Evolutionary conservation across 1,140 invertebrate genomes (phyloP), one percentile per base, ranked within the genome.

Genomic region (Orchestia grillus): DNA sequence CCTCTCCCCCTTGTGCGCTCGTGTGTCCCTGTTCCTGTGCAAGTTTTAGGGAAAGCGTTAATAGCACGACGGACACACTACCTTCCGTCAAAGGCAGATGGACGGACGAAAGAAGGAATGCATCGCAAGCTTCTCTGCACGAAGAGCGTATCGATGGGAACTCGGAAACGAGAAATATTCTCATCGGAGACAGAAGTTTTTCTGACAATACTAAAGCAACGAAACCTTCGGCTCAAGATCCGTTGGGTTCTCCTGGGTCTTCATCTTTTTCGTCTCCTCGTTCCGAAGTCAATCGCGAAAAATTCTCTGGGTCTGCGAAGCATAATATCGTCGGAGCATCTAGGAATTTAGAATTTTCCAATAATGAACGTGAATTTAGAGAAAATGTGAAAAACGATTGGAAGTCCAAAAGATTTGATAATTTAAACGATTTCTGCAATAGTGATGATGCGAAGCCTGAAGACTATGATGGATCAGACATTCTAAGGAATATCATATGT

Each of bases 401-500:
- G 43, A 94, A 94, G 36, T 45, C 92, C 11, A 94, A 94, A 94
- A 6, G 44, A 40, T 45, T 47, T 44, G 4, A 47, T 47, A 94
- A 47, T 94, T 45, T 94, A 94, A 40, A 94, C 40, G 41, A 44
- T 40, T 90, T 77, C 36, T 36, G 62, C 1, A 36, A 36, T 28
- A 11, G 44, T 47, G 92, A 94, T 94, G 92, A 44, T 19, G 11
- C 44, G 11, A 94, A 45, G 44, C 44, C 1, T 1, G 36, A 47
- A 3, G 92, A 94, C 36, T 40, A 44, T 45, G 92, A 94, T n/a
- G 44, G 43, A 6, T 90, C 88, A 44, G 92, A 94, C 40, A 94
- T 94, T 36, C 92, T 94, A 0, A 94, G 44, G 44, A 47, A 94
- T 94, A 94, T 94, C 11, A 94, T 94, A 40, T 44, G 92, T 44